phyloP scores from a whole-genome alignment of 92 coral and sea anemone species.

The Plumapathes pennacea region DNA sequence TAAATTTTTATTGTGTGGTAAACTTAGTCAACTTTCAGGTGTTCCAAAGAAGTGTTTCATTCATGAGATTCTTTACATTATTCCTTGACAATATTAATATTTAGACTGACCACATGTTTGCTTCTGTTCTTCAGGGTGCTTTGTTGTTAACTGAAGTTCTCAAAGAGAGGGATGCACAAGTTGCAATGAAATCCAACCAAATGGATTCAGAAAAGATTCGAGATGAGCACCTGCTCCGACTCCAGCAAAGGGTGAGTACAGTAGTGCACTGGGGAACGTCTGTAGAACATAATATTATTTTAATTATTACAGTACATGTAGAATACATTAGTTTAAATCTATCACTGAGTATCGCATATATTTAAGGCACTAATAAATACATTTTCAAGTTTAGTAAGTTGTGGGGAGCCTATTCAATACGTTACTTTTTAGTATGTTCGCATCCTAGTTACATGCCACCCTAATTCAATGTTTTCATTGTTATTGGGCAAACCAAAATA shows the following conservation, averaged over 20 bases:
- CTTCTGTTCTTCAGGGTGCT: constrained; percentile 66
- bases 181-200: constrained; percentile 80
- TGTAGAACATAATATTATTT: neutral
- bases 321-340: neutral
- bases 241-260: constrained; percentile 82
- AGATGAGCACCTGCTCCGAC: constrained; percentile 75
- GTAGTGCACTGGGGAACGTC: too few relatives aligned
- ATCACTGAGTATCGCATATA: too few relatives aligned
- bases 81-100: too few relatives aligned
- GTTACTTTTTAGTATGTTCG: too few relatives aligned
- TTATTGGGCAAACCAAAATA: too few relatives aligned
- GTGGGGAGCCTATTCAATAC: too few relatives aligned
- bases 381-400: too few relatives aligned
- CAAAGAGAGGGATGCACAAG: constrained; percentile 96
- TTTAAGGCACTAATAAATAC: too few relatives aligned
- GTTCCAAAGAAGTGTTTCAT: too few relatives aligned
- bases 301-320: neutral
- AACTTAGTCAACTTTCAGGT: too few relatives aligned
- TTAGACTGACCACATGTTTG: neutral
- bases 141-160: constrained; percentile 88
- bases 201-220: constrained; percentile 70
- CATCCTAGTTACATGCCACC: neutral
- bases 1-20: too few relatives aligned
- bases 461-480: neutral
- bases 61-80: too few relatives aligned